A percentile compares a stretch with the other conserved stretches of the same genome.
Evolutionary conservation across 2,113 vertebrate species (phyloP).

Genomic region (Pachyramphus minor): DNA sequence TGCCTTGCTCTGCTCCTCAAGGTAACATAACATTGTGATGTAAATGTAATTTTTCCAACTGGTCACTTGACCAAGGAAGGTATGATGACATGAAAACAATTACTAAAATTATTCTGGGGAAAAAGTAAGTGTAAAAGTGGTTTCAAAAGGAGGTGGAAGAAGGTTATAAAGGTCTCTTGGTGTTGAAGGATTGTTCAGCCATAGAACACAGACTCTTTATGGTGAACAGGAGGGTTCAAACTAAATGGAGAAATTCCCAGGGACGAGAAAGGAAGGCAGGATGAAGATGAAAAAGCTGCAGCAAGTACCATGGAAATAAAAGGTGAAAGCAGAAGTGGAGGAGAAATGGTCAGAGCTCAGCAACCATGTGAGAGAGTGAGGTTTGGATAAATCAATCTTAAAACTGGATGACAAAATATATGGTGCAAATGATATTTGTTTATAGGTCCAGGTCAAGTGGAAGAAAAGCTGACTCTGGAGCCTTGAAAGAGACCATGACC

Average conservation of each 20-base stretch:
- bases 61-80: constrained; percentile 63
- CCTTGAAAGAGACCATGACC: neutral
- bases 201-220: constrained; percentile 51
- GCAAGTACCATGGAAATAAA: constrained; percentile 31
- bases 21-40: constrained; percentile 59
- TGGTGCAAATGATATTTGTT: constrained; percentile 7
- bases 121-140: constrained; percentile 49
- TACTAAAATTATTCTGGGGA: constrained; percentile 45
- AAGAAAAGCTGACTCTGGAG: constrained; percentile 14
- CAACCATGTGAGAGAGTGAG: neutral
- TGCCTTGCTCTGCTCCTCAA: constrained; percentile 62
- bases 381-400: constrained; percentile 3
- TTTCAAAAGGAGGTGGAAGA: constrained; percentile 52
- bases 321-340: constrained; percentile 3
- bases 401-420: constrained; percentile 13
- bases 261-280: neutral
- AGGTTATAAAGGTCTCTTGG: constrained; percentile 42
- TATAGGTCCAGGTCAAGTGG: neutral
- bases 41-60: constrained; percentile 47
- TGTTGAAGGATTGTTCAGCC: constrained; percentile 50
- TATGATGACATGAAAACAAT: constrained; percentile 63
- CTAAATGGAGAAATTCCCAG: constrained; percentile 38
- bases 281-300: constrained; percentile 36
- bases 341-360: constrained; percentile 1
- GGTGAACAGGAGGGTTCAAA: constrained; percentile 58